Evolutionary conservation across 2,888 invertebrate genomes (phyloP), one percentile per base, ranked within the genome.

Genomic region (Drosophila parthenogenetica): DNA sequence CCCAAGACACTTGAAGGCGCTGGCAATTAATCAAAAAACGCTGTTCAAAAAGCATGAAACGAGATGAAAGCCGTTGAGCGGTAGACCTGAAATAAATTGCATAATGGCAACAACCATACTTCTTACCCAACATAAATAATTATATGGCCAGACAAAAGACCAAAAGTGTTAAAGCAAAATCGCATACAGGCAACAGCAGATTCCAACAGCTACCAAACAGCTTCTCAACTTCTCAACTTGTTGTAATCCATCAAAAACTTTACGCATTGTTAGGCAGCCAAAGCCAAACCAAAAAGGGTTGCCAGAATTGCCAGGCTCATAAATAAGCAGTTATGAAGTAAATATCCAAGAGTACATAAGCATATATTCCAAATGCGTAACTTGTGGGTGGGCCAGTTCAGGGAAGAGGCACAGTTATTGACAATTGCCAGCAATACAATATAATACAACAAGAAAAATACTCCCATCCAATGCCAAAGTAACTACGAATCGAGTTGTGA

Each of bases 221-320:
- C 46, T 64, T 55, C 46, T 13, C 61, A 69, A 62, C 67, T 63
- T 22, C 61, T n/a, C 58, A 81, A 65, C 65, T 73, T 70, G 48
- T 59, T 75, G 84, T 71, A 79, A 88, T 88, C 81, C 88, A 88
- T 87, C 88, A 87, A 87, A 88, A 87, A 88, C 76, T 87, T 87
- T 72, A 87, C 87, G 89, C 89, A 77, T 87, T 87, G 86, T 88
- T 88, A 87, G 72, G 61, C 87, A 85, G 54, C 51, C 43, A 46
- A 5, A 48, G 17, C 19, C 16, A 29, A 42, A 16, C 29, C 29
- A 25, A n/a, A 69, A 71, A 79, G 87, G 64, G 70, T 78, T 69
- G 46, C 67, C 63, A 73, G 69, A 54, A 60, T 64, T 59, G 68
- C 54, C 72, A 72, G 40, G 49, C 76, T 72, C 64, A 55, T 71